Conservation (phyloP, 2,113 vertebrate species). For the Cyprinodon variegatus region DNA sequence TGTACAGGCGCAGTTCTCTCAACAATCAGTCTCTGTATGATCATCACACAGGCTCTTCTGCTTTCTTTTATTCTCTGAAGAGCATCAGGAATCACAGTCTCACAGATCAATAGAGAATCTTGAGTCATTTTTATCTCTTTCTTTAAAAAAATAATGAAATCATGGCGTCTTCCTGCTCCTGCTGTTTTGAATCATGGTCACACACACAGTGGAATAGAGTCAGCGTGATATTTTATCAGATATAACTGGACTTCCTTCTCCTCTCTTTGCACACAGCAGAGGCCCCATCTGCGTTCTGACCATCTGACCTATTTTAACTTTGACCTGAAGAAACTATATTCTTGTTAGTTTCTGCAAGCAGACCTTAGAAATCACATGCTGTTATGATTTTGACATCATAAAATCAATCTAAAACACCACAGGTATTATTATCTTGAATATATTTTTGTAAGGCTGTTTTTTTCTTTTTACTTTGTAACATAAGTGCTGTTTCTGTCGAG, state of each 20-base stretch:
- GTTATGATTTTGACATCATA: no score
- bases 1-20: conserved; percentile 7
- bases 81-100: neutral
- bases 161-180: no score
- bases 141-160: neutral
- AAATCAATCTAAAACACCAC: neutral
- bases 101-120: neutral
- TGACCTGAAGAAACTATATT: neutral
- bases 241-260: neutral
- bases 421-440: neutral
- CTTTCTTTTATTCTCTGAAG: neutral
- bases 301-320: neutral
- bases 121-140: neutral
- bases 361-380: neutral
- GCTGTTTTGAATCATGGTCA: conserved; percentile 2
- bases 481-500: neutral
- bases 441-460: neutral
- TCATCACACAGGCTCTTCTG: conserved; percentile 1
- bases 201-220: neutral
- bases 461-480: neutral
- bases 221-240: neutral
- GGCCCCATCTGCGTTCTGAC: neutral
- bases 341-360: neutral
- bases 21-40: neutral
- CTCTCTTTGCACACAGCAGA: neutral